Evolutionary conservation across 2,888 invertebrate species (phyloP).

Genomic region (Anarsia innoxiella): DNA sequence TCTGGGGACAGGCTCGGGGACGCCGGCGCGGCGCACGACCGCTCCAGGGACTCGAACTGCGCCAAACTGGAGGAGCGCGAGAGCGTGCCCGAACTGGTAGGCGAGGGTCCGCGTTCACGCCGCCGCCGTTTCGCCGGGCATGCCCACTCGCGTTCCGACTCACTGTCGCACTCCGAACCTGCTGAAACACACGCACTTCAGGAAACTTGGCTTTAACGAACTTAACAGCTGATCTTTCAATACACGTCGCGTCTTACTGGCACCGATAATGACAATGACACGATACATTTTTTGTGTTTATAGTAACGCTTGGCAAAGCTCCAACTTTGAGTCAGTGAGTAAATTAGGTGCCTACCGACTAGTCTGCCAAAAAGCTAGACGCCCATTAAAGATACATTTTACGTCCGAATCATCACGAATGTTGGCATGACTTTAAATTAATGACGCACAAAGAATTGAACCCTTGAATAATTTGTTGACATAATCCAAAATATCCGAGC

Average conservation of each 20-base stretch:
- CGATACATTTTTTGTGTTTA: constrained; percentile 38
- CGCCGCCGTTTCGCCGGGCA: constrained; percentile 84
- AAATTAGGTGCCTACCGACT: no score
- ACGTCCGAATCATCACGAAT: no score
- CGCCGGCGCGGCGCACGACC: constrained; percentile 63
- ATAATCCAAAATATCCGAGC: no score
- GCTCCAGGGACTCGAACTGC: constrained; percentile 89
- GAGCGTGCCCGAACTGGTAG: constrained; percentile 72
- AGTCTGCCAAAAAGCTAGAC: no score
- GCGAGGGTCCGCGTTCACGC: constrained; percentile 72
- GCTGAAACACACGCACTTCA: constrained; percentile 19
- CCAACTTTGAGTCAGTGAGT: constrained; percentile 41
- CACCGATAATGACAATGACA: constrained; percentile 67
- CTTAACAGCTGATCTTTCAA: neutral
- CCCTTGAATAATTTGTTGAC: no score
- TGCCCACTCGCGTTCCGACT: constrained; percentile 83
- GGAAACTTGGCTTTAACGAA: no score
- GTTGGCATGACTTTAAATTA: no score
- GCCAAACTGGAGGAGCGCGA: constrained; percentile 88
- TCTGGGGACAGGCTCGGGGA: constrained; percentile 67
- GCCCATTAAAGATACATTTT: no score
- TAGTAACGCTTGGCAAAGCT: constrained; percentile 41
- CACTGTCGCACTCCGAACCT: constrained; percentile 76
- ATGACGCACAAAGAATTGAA: no score
- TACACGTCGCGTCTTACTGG: constrained; percentile 30